Conservation (phyloP, 2,797 vertebrate genomes). For the Propithecus deckenii region DNA sequence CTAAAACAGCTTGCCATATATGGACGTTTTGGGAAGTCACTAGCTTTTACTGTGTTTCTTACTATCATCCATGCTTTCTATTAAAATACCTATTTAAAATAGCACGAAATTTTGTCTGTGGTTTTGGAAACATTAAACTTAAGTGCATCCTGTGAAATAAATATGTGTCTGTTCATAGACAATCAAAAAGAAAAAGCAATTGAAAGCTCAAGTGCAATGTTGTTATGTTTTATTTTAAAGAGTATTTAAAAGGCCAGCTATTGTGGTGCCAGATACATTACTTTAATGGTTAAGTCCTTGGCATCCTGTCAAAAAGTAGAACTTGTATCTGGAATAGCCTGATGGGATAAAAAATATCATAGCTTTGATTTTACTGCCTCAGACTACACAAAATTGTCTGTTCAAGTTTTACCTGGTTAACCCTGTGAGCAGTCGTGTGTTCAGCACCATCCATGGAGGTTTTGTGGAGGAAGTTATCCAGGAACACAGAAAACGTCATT, state of each 20-base stretch:
- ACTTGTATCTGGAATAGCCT: conserved; percentile 37
- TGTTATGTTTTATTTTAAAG: conserved; percentile 60
- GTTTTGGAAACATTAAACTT: conserved; percentile 58
- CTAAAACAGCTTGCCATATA: conserved; percentile 62
- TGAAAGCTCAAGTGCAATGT: conserved; percentile 47
- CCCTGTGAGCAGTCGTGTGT: neutral
- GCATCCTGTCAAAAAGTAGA: conserved; percentile 58
- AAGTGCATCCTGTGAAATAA: conserved; percentile 57
- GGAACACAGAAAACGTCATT: neutral
- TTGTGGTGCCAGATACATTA: conserved; percentile 24
- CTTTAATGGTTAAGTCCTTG: conserved; percentile 50
- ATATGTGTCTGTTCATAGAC: conserved; percentile 49
- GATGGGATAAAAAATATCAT: conserved; percentile 22
- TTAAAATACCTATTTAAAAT: conserved; percentile 60
- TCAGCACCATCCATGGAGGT: neutral
- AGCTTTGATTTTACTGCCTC: conserved; percentile 41
- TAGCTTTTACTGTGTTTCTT: conserved; percentile 2
- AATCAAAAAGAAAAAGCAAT: conserved; percentile 58
- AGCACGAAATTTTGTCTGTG: conserved; percentile 38
- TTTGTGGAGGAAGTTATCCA: conserved; percentile 9
- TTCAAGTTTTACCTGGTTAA: neutral
- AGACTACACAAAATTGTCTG: neutral
- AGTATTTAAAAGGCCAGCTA: conserved; percentile 62
- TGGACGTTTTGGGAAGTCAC: conserved; percentile 32
- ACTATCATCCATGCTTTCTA: conserved; percentile 43